Conservation (phyloP, 2,113 vertebrate genomes). For the Prunella fulvescens region DNA sequence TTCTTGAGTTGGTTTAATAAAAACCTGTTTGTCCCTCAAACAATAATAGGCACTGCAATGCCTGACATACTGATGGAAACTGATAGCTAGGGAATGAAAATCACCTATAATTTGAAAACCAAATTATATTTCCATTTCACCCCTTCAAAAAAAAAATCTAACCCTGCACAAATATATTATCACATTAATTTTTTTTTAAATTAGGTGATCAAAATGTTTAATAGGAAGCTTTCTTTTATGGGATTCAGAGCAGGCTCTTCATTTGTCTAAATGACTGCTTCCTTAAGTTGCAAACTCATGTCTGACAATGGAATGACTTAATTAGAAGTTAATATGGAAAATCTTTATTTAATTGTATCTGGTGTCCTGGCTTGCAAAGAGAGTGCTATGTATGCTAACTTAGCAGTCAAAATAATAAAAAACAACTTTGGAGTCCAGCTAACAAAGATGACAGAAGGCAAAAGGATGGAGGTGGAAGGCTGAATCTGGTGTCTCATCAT, state of each 20-base stretch:
- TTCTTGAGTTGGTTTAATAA: neutral
- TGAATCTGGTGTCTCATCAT: neutral
- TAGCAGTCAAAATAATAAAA: neutral
- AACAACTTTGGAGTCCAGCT: neutral
- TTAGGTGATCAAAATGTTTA: neutral
- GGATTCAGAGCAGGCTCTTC: neutral
- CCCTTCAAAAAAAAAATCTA: rapidly evolving
- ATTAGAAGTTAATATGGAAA: neutral
- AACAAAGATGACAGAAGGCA: neutral
- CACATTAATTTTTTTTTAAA: neutral
- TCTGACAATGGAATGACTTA: neutral
- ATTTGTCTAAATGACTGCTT: neutral
- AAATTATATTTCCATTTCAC: neutral
- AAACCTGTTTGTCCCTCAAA: neutral
- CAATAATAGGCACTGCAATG: neutral
- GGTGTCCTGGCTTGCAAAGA: neutral
- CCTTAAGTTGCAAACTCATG: neutral
- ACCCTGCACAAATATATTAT: neutral
- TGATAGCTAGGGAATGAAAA: neutral
- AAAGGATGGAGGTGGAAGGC: neutral
- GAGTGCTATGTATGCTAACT: neutral
- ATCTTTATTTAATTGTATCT: neutral
- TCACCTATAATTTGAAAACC: neutral
- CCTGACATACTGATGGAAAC: neutral
- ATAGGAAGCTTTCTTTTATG: neutral